These are phyloP conservation scores for Vireo altiloquus DNA, from an alignment of 2,113 vertebrate species.

Conservation along the genomic window DNA sequence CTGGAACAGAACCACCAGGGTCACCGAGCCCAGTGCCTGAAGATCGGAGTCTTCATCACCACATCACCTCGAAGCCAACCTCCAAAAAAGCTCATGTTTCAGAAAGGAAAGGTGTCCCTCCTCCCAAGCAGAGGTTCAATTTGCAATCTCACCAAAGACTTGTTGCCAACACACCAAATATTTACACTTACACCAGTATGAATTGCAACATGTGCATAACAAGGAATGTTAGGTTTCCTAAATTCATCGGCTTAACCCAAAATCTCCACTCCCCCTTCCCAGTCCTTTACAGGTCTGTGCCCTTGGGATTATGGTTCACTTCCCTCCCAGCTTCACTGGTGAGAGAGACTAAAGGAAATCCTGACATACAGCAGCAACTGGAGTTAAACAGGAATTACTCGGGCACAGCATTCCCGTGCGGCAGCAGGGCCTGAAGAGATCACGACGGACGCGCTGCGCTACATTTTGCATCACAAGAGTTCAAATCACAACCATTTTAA, in stretches of 20 bases:
- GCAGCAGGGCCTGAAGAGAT: not conserved
- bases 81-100: not conserved
- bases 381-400: not conserved
- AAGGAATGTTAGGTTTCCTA: conserved; percentile 32
- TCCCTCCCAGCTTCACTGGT: not conserved
- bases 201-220: conserved; percentile 40
- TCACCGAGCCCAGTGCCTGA: not conserved
- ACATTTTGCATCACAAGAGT: not conserved
- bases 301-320: not conserved
- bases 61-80: conserved; percentile 19
- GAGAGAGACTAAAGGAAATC: not conserved
- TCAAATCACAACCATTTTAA: not conserved
- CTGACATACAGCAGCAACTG: conserved; percentile 50
- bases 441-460: not conserved
- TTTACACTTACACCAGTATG: conserved; percentile 17
- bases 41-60: conserved; percentile 56
- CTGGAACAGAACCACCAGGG: conserved; percentile 45
- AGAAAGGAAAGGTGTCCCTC: conserved; percentile 16
- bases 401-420: not conserved
- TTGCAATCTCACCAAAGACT: conserved; percentile 21
- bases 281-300: not conserved
- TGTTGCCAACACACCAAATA: conserved; percentile 15
- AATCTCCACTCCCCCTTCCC: not conserved
- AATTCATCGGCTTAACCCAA: not conserved
- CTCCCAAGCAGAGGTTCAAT: conserved; percentile 45